Percentiles rank a stretch among this genome's conserved stretches.
These are phyloP conservation scores for Varanus salvator DNA, from an alignment of 2,113 vertebrate species.

Conservation along the genomic window DNA sequence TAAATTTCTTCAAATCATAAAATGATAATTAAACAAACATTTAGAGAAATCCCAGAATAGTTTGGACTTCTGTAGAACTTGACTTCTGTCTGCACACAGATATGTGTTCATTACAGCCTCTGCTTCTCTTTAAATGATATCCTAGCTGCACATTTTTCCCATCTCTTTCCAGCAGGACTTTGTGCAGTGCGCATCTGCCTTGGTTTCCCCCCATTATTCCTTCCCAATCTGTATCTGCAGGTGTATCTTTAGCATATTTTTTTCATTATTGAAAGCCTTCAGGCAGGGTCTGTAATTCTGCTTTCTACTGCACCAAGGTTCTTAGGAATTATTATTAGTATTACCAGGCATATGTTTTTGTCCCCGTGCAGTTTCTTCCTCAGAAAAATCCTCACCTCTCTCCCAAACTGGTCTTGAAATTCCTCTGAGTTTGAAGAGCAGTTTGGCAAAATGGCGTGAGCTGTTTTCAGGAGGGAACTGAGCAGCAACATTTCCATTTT, in stretches of 20 bases:
- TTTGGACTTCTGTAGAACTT: background rate
- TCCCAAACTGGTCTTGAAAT: background rate
- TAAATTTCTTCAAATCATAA: background rate
- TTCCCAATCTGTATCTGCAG: background rate
- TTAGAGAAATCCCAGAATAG: background rate
- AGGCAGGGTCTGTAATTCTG: background rate
- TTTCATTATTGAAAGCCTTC: background rate
- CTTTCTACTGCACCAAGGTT: background rate
- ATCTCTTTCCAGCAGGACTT: background rate
- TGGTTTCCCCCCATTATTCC: background rate
- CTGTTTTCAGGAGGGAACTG: background rate
- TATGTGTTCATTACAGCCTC: background rate
- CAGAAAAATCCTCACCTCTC: background rate
- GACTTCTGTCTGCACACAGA: background rate
- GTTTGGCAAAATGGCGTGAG: background rate
- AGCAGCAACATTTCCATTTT: background rate
- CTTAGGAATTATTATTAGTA: background rate
- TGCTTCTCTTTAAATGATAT: background rate
- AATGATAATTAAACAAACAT: background rate
- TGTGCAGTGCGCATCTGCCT: background rate
- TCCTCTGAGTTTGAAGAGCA: background rate
- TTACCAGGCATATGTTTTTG: background rate
- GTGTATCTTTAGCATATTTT: background rate
- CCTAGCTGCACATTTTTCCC: background rate
- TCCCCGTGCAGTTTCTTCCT: background rate